Evolutionary conservation across 2,797 vertebrate genomes (phyloP).

Genomic region (Tapirus indicus): DNA sequence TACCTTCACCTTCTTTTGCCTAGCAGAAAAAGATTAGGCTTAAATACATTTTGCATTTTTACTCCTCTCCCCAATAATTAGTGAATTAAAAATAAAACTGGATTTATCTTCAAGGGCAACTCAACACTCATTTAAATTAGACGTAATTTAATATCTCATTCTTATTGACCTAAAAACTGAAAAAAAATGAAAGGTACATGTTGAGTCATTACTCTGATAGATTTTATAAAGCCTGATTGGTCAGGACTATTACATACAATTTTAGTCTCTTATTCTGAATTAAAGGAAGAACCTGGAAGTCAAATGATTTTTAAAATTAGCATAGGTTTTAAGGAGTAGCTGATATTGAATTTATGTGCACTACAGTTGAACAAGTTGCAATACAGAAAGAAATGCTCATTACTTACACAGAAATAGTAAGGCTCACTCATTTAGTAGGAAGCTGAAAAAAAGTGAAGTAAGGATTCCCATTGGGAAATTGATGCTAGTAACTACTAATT

Average conservation of each 20-base stretch:
- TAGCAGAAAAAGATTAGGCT: not conserved
- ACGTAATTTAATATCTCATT: not conserved
- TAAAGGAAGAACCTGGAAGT: not conserved
- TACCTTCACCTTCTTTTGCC: not conserved
- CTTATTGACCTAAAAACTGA: not conserved
- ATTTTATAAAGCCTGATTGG: not conserved
- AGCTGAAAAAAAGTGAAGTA: not conserved
- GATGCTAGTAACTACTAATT: conserved; percentile 19
- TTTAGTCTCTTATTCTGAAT: not conserved
- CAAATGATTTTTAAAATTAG: not conserved
- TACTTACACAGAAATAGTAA: not conserved
- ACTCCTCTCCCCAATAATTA: not conserved
- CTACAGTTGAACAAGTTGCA: not conserved
- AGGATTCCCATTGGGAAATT: not conserved
- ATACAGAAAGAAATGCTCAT: not conserved
- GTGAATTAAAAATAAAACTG: conserved; percentile 30
- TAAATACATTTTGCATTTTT: not conserved
- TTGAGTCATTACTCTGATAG: not conserved
- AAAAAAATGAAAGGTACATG: not conserved
- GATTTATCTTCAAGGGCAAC: not conserved
- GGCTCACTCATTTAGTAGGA: not conserved
- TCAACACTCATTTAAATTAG: not conserved
- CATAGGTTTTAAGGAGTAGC: not conserved
- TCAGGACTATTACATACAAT: not conserved
- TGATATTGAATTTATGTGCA: not conserved